Evolutionary conservation across 2,888 invertebrate genomes (phyloP).

Genomic region (Proisotoma minuta): DNA sequence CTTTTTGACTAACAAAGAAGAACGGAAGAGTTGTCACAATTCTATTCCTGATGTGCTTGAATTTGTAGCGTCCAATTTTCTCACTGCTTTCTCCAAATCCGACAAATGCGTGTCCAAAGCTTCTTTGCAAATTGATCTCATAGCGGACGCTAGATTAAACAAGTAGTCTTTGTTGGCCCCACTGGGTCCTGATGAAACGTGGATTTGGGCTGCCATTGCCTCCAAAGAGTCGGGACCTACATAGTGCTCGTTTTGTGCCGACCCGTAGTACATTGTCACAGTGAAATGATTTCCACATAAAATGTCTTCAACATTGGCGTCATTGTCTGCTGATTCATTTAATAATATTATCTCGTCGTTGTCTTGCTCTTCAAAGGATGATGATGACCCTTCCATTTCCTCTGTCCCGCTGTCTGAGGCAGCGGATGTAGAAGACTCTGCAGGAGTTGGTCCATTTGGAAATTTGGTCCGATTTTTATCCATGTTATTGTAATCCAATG

Average conservation of each 20-base stretch:
- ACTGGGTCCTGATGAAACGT: slow-evolving; percentile 70
- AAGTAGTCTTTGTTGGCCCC: slow-evolving; percentile 90
- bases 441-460: not conserved
- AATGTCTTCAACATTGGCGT: not conserved
- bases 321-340: not conserved
- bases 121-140: slow-evolving; percentile 69
- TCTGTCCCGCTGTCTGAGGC: not conserved
- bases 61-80: slow-evolving; percentile 37
- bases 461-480: not conserved
- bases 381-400: not conserved
- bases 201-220: slow-evolving; percentile 74
- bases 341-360: not conserved
- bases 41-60: slow-evolving; percentile 14
- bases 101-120: slow-evolving; percentile 72
- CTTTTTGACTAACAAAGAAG: too few relatives aligned
- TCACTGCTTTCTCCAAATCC: slow-evolving; percentile 63
- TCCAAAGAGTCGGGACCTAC: slow-evolving; percentile 70
- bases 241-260: slow-evolving; percentile 73
- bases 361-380: not conserved
- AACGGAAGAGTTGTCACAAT: slow-evolving; percentile 5
- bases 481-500: slow-evolving; percentile 3
- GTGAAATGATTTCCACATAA: slow-evolving; percentile 58
- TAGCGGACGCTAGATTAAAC: slow-evolving; percentile 72
- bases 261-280: slow-evolving; percentile 76
- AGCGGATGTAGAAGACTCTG: not conserved